Evolutionary conservation across 2,797 vertebrate species (phyloP).

Genomic region (Pogoniulus pusillus): DNA sequence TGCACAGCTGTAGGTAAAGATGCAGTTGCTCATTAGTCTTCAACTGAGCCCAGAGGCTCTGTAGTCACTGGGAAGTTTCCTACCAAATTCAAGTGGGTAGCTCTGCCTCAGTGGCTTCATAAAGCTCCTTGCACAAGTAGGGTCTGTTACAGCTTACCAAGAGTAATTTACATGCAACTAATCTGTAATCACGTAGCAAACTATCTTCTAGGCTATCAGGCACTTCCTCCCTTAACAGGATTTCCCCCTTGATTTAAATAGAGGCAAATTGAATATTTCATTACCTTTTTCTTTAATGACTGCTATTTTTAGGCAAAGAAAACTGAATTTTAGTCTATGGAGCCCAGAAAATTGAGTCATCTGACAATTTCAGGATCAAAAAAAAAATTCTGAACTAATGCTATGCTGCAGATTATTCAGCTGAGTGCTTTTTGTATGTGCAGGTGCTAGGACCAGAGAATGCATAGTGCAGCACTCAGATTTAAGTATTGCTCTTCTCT

Average conservation of each 20-base stretch:
- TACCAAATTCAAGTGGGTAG: background rate
- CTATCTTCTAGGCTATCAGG: background rate
- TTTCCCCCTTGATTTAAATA: conserved; percentile 3
- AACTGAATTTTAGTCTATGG: conserved; percentile 29
- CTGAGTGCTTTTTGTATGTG: background rate
- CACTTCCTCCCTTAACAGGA: background rate
- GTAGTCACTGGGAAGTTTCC: background rate
- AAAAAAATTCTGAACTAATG: conserved; percentile 19
- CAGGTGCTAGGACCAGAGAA: background rate
- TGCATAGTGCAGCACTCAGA: background rate
- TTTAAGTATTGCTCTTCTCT: background rate
- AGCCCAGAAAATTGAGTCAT: conserved; percentile 39
- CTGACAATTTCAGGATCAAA: conserved; percentile 38
- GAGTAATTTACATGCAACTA: background rate
- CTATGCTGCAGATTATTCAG: background rate
- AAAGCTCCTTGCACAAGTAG: background rate
- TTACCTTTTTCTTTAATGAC: background rate
- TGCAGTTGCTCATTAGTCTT: background rate
- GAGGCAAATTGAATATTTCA: conserved; percentile 12
- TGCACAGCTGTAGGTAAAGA: background rate
- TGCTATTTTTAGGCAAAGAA: conserved; percentile 32
- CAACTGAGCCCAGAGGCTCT: background rate
- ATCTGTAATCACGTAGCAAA: background rate
- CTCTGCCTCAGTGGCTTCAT: background rate
- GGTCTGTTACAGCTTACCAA: background rate